Evolutionary conservation across 2,888 invertebrate genomes (phyloP), one percentile per base, ranked within the genome.

Genomic region (Xanthorhoe designata): DNA sequence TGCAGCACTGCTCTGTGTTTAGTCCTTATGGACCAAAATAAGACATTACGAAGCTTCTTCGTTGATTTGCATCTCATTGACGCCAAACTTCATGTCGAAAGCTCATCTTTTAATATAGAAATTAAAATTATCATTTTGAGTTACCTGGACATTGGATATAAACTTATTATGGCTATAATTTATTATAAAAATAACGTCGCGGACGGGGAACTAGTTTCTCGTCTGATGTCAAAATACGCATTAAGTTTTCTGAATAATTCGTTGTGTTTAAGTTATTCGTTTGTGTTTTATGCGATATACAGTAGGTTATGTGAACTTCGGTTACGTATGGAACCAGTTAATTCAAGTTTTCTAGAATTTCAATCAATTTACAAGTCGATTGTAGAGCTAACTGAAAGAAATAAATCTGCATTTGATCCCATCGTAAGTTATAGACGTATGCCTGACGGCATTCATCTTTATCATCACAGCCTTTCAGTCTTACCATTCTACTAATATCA

Each of bases 301-400:
- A 45, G 50, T 52, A 52, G 65, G 7, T 24, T 66, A 0, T 15
- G 10, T 1, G 47, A 60, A 42, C 52, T 61, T 1, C 19, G 47
- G 7, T 56, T 49, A 0, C 13, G 15, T 38, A 35, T 53, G 38
- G 38, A 49, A 7, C 32, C 32, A 32, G 6, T 32, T 3, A 32
- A 32, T 32, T 32, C 32, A 32, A 7, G 32, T 32, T 32, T 32
- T 32, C 32, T 6, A 7, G 32, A n/a, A 19, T 49, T 57, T 19
- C 52, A 52, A 35, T 35, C 24, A 24, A 35, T 61, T 15, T 66
- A 66, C 38, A 61, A 61, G 49, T 56, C 55, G 15, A 66, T 66
- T 24, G 52, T 53, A 18, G 53, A 61, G 6, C 9, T 66, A 1
- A 15, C 56, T 53, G 65, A 66, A 32, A 32, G 32, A 18, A 50